Evolutionary conservation across 1,140 invertebrate species (phyloP), one percentile per base, ranked within the genome.

Genomic region (Paracyclopina nana): DNA sequence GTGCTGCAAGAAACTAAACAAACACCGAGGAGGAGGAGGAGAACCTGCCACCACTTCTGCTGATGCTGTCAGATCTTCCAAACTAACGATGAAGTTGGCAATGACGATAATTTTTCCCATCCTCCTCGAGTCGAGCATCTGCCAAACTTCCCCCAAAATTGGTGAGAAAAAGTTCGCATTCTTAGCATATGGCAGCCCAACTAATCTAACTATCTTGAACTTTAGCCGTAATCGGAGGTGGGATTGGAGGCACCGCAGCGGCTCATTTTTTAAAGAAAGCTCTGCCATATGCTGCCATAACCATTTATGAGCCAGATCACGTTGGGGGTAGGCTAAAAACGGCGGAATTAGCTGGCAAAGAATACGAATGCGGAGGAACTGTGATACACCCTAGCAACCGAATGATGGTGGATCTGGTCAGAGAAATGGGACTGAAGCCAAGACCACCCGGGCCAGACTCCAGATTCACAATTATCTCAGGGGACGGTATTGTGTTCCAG

Each of bases 141-240:
- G n/a, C n/a, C n/a, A n/a, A n/a, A n/a, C n/a, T n/a, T n/a, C n/a
- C n/a, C n/a, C n/a, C n/a, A n/a, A n/a, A n/a, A n/a, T n/a, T n/a
- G n/a, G n/a, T n/a, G n/a, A n/a, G n/a, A n/a, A n/a, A n/a, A n/a
- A n/a, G n/a, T n/a, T n/a, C n/a, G n/a, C n/a, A n/a, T n/a, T n/a
- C n/a, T n/a, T n/a, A n/a, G n/a, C n/a, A n/a, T n/a, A n/a, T n/a
- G n/a, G n/a, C n/a, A n/a, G n/a, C n/a, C n/a, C n/a, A n/a, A n/a
- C n/a, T n/a, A n/a, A n/a, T n/a, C n/a, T n/a, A n/a, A n/a, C n/a
- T n/a, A n/a, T n/a, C n/a, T n/a, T n/a, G n/a, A n/a, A n/a, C n/a
- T n/a, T n/a, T n/a, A 60, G 65, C 60, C 20, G 61, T 68, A 25
- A 56, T 66, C 41, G 66, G 66, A 16, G 63, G 57, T 34, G 65